Evolutionary conservation across 2,113 vertebrate species (phyloP).

Genomic region (Festucalex cinctus): DNA sequence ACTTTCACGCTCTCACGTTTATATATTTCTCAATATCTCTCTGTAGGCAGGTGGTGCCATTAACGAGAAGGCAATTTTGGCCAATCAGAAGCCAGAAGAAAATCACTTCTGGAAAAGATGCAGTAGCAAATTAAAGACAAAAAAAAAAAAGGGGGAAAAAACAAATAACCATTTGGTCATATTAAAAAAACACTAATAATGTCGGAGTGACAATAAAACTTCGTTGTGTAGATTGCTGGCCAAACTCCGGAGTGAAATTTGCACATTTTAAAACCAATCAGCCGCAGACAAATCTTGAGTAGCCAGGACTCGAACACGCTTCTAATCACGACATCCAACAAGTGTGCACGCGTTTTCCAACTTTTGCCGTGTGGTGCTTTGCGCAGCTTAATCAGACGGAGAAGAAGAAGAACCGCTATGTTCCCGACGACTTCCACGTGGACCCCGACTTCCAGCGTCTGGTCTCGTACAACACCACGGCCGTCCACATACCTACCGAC

Average conservation of each 20-base stretch:
- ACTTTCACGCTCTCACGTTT: neutral
- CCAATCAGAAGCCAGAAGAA: neutral
- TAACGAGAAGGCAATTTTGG: neutral
- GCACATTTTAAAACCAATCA: neutral
- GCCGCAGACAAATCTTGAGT: neutral
- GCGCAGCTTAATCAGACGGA: slow-evolving; percentile 13
- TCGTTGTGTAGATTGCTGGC: neutral
- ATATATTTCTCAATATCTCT: neutral
- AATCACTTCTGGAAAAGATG: neutral
- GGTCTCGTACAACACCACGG: slow-evolving; percentile 17
- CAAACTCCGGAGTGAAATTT: neutral
- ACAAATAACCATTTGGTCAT: too few species aligned
- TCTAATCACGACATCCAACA: neutral
- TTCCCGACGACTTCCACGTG: slow-evolving; percentile 13
- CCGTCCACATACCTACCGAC: slow-evolving; percentile 15
- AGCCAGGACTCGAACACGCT: neutral
- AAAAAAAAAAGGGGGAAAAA: too few species aligned
- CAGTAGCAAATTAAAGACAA: too few species aligned
- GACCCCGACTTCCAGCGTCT: slow-evolving; percentile 6
- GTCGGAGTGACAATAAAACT: too few species aligned
- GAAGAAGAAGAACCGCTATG: slow-evolving; percentile 14
- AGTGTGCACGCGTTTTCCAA: neutral
- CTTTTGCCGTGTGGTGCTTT: neutral
- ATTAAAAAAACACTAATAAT: too few species aligned
- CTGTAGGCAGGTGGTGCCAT: neutral